Conservation (phyloP, 2,888 invertebrate genomes). For the Asteroscopus sphinx region DNA sequence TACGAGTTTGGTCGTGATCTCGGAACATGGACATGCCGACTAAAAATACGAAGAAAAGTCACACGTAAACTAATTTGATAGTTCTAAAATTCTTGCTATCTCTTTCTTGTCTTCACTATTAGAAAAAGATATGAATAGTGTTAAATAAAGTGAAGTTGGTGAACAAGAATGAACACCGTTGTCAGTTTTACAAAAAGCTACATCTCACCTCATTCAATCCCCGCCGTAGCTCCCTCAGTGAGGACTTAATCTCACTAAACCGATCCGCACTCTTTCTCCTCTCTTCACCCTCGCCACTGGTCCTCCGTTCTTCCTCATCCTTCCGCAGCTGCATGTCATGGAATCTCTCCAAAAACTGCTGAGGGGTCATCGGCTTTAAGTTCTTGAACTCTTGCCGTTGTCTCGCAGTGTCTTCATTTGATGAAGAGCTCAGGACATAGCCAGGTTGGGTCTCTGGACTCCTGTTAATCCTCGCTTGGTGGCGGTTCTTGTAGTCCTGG, state of each 20-base stretch:
- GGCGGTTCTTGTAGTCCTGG: slow-evolving; percentile 61
- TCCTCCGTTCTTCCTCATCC: slow-evolving; percentile 48
- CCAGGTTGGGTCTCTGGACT: slow-evolving; percentile 38
- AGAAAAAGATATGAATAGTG: too few species aligned
- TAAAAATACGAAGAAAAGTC: too few species aligned
- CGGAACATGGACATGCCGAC: too few species aligned
- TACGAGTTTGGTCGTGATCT: too few species aligned
- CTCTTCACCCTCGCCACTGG: slow-evolving; percentile 36
- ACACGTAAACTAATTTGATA: too few species aligned
- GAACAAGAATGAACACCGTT: too few species aligned
- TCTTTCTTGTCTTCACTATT: too few species aligned
- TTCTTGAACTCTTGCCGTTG: slow-evolving; percentile 62
- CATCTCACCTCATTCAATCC: slow-evolving; percentile 82
- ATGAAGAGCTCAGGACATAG: slow-evolving; percentile 18
- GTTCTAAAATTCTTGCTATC: too few species aligned
- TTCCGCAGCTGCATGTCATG: slow-evolving; percentile 67
- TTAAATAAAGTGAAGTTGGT: too few species aligned
- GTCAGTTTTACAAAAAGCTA: too few species aligned
- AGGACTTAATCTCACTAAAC: slow-evolving; percentile 82
- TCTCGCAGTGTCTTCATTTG: slow-evolving; percentile 30
- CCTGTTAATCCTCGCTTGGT: slow-evolving; percentile 63
- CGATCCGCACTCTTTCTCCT: slow-evolving; percentile 63
- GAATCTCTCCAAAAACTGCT: slow-evolving; percentile 77
- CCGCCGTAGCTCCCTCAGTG: slow-evolving; percentile 76
- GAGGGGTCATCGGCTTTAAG: slow-evolving; percentile 77